Percentiles rank a stretch among this genome's conserved stretches.
phyloP scores from a whole-genome alignment of 2,888 invertebrate genomes.

The Drosophila parthenogenetica region DNA sequence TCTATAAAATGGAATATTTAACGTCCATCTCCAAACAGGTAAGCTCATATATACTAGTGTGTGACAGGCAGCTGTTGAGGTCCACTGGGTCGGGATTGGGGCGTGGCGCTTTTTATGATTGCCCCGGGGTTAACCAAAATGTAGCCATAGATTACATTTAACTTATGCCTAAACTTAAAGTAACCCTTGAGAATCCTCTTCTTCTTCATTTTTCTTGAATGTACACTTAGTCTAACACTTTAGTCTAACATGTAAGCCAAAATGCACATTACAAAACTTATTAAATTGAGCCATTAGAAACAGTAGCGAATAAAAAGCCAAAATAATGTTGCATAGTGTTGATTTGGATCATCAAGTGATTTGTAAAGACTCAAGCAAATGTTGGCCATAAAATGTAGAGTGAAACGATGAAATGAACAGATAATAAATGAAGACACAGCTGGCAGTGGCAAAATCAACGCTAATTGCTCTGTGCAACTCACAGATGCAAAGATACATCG shows the following conservation, averaged over 20 bases:
- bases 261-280: neutral
- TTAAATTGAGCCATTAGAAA: neutral
- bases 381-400: conserved; percentile 38
- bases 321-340: conserved; percentile 13
- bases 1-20: conserved; percentile 47
- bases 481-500: conserved; percentile 44
- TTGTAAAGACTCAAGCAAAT: conserved; percentile 43
- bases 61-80: conserved; percentile 29
- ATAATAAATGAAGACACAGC: conserved; percentile 81
- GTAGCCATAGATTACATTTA: conserved; percentile 29
- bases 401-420: conserved; percentile 40
- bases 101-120: conserved; percentile 28
- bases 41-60: conserved; percentile 18
- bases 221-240: too few relatives aligned
- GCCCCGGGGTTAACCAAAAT: conserved; percentile 43
- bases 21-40: conserved; percentile 41
- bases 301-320: neutral
- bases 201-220: neutral
- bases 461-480: conserved; percentile 74
- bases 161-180: conserved; percentile 16
- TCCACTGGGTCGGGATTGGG: conserved; percentile 26
- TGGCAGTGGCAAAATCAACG: conserved; percentile 78
- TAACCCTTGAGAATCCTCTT: neutral
- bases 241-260: neutral
- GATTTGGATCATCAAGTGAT: conserved; percentile 55